Base-by-base conservation (phyloP, 2,113 vertebrate genomes). In the Vidua chalybeata region DNA sequence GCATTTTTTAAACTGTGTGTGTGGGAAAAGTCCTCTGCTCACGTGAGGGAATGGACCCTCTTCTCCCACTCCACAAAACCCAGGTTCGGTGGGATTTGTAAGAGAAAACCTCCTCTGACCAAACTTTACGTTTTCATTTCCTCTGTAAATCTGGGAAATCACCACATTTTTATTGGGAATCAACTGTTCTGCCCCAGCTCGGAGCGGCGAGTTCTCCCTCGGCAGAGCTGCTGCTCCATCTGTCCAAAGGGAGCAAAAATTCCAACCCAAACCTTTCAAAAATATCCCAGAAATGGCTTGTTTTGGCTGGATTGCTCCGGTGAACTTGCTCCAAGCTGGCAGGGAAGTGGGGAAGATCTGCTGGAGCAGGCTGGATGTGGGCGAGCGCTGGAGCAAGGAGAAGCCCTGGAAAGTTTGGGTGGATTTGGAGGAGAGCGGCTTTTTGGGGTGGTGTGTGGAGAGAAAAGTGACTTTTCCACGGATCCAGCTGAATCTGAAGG, bases 1-100 rank as follows among this genome's bases (percentile, higher is more conserved):
- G 21, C 1, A 5, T 5, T 51, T 71, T 56, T 58, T 11, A 33
- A 7, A 7, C 18, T 28, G 4, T 21, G 11, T 58, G 35, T 16
- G 35, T 39, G 33, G 10, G 67, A 37, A 9, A 12, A 7, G 15
- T 41, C 35, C 15, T 49, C 8, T 33, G 55, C 19, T 55, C 33
- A 2, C 0, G 0, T 1, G 4, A 48, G 37, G 30, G 58, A 33
- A 10, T 0, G 1, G 26, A 21, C 2, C 10, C 19, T 22, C 41
- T 3, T 7, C 46, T 76, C 72, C 83, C 33, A 30, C 52, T n/a
- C 63, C 62, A 35, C 27, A 61, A 41, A 80, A 46, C 12, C 48
- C 39, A 10, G 11, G 9, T 11, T 10, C 7, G 35, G 62, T 76
- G 71, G 33, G 79, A 37, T 68, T 14, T 68, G 39, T 24, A 15